Conservation (phyloP, 2,888 invertebrate genomes). For the Drosophila vallismaia region DNA sequence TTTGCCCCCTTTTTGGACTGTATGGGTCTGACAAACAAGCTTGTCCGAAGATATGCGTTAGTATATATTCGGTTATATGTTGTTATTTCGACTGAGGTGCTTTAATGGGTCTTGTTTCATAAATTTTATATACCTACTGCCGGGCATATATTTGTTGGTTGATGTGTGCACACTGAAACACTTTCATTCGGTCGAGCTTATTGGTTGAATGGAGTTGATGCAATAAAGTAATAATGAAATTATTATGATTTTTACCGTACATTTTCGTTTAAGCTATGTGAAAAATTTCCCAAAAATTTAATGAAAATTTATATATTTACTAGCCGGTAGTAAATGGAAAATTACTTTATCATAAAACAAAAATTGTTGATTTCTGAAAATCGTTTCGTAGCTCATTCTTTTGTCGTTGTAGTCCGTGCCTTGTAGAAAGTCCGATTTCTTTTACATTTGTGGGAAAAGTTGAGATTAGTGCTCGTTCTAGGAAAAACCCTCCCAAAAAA, state of each 20-base stretch:
- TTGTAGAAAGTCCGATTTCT: slow-evolving; percentile 26
- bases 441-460: slow-evolving; percentile 47
- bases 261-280: no score
- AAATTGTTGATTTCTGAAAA: no score
- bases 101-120: slow-evolving; percentile 53
- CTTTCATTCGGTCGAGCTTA: slow-evolving; percentile 26
- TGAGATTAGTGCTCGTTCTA: slow-evolving; percentile 53
- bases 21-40: slow-evolving; percentile 22
- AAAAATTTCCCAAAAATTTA: no score
- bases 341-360: no score
- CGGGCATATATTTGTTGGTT: slow-evolving; percentile 6
- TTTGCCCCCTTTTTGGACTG: neutral
- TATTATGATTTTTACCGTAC: no score
- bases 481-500: slow-evolving; percentile 9
- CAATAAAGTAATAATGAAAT: neutral
- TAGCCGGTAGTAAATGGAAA: no score
- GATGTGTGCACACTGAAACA: slow-evolving; percentile 11
- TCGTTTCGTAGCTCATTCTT: neutral
- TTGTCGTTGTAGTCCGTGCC: neutral
- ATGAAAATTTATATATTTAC: no score
- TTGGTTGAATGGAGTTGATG: slow-evolving; percentile 6
- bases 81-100: slow-evolving; percentile 52
- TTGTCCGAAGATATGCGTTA: slow-evolving; percentile 15
- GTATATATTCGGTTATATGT: slow-evolving; percentile 21
- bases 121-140: slow-evolving; percentile 29